Base-by-base conservation (phyloP, 2,888 invertebrate genomes). In the Parasteatoda lunata region DNA sequence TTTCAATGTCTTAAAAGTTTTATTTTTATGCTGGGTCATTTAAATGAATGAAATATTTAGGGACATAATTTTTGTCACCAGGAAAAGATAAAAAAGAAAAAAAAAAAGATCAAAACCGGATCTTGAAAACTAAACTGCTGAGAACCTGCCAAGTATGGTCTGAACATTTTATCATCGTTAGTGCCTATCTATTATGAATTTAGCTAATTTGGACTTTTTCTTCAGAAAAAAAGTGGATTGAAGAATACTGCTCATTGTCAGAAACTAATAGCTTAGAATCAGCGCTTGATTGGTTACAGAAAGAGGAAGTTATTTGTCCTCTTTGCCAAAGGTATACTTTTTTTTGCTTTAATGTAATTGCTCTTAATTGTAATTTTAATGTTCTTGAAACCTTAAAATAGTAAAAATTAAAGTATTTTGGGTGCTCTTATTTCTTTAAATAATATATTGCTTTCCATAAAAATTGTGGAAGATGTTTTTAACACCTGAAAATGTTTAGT, bases 231-330 rank as follows among this genome's bases (percentile, higher is more conserved):
- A 87, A 66, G 64, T 70, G 71, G 6, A 70, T 87, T 47, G 82
- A 78, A 30, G 70, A 77, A n/a, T 69, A 77, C 70, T 72, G 68
- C 30, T 69, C 71, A 45, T 7, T 54, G 13, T 54, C 49, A 68
- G 77, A 77, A 78, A 51, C 9, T 30, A 5, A 47, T 15, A 70
- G 45, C 47, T 30, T 82, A 7, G 68, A 77, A 13, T 72, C 77
- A 5, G 64, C 76, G 8, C 72, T 88, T 47, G 75, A 73, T 48
- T 88, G 78, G 78, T 64, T 83, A 47, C 65, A 88, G 71, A 73
- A n/a, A 70, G 81, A 87, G 15, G 88, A 88, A 76, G 79, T 88
- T 54, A 88, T 88, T 54, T 88, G 88, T 13, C 83, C 83, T 11
- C 7, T 88, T 45, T 88, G 88, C 51, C 64, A 83, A 79, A 88